Percentiles rank a stretch among this genome's conserved stretches.
Conservation (phyloP, 2,797 vertebrate species). For the Thripadectes ignobilis region DNA sequence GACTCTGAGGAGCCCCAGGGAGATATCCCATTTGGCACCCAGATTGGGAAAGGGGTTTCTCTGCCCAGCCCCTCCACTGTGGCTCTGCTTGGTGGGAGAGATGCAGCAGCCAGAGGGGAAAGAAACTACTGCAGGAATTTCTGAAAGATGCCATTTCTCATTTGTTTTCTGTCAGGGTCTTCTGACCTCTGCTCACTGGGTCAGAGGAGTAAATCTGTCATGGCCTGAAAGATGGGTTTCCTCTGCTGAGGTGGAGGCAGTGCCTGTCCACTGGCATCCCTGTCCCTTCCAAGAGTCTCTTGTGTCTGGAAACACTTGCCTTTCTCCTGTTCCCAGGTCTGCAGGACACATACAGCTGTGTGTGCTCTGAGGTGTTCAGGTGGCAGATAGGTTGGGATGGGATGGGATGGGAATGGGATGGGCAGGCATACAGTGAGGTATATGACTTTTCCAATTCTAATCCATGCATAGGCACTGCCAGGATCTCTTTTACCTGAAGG, state of each 20-base stretch:
- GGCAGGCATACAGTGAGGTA: background rate
- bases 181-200: background rate
- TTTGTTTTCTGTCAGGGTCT: background rate
- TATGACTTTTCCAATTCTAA: background rate
- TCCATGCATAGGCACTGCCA: fast-evolving
- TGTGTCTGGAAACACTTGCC: background rate
- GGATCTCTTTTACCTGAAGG: background rate
- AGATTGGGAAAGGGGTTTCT: background rate
- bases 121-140: background rate
- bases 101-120: fast-evolving
- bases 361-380: background rate
- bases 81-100: background rate
- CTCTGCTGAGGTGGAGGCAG: background rate
- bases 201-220: background rate
- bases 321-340: fast-evolving
- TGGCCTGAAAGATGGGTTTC: background rate
- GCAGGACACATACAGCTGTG: fast-evolving
- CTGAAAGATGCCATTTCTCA: background rate
- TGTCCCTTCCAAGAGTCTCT: background rate
- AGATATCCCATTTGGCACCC: fast-evolving
- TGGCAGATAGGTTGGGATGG: too few relatives aligned
- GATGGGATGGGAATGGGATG: background rate
- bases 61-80: fast-evolving
- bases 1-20: background rate
- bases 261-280: fast-evolving